phyloP scores from a whole-genome alignment of 2,797 vertebrate species.

The Malacoraja senta region DNA sequence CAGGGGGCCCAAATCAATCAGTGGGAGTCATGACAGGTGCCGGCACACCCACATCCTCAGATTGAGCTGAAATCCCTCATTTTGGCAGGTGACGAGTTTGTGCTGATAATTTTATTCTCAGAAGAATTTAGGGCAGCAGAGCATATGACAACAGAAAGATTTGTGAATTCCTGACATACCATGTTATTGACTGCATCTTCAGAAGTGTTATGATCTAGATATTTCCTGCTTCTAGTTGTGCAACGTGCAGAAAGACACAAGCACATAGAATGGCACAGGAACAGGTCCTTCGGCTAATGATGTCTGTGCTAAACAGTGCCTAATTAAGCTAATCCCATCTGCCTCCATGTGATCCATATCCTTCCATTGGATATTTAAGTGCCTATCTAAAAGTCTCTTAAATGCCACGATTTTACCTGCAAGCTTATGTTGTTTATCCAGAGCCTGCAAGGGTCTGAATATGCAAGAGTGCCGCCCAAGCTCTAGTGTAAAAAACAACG shows the following conservation, averaged over 20 bases:
- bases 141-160: not conserved
- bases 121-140: not conserved
- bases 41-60: not conserved
- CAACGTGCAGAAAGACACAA: not conserved
- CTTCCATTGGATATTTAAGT: too few species aligned
- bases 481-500: not conserved
- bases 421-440: not conserved
- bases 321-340: too few species aligned
- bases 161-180: not conserved
- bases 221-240: not conserved
- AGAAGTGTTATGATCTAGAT: not conserved
- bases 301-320: too few species aligned
- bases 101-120: not conserved
- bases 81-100: not conserved
- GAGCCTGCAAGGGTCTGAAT: not conserved
- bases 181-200: not conserved
- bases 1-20: not conserved
- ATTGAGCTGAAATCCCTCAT: not conserved
- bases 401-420: too few species aligned
- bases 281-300: too few species aligned
- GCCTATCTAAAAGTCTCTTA: too few species aligned
- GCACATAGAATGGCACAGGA: too few species aligned
- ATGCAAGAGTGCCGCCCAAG: not conserved
- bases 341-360: too few species aligned
- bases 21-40: not conserved